Conservation (phyloP, 1,140 invertebrate species). For the Apocrypta bakeri region DNA sequence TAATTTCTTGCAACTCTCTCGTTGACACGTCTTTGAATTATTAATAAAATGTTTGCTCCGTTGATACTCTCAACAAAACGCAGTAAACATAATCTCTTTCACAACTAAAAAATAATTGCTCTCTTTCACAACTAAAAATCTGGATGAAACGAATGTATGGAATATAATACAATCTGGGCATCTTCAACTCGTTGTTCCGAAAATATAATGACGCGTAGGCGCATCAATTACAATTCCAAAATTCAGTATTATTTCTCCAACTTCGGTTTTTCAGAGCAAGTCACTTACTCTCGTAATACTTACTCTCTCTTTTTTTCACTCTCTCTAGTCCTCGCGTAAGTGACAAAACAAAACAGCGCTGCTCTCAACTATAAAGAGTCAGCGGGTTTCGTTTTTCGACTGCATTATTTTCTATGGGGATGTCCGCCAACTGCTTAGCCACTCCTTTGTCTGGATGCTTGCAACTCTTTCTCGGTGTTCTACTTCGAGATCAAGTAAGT, state of each 20-base stretch:
- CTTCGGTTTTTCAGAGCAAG: background rate
- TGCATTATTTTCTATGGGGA: too few species aligned
- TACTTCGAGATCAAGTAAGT: background rate
- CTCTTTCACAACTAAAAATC: background rate
- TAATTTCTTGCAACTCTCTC: too few species aligned
- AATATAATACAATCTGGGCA: background rate
- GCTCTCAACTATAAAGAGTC: too few species aligned
- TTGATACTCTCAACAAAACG: too few species aligned
- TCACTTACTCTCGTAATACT: background rate
- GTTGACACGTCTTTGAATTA: too few species aligned
- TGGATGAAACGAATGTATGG: background rate
- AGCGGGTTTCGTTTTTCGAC: too few species aligned
- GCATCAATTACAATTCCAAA: background rate
- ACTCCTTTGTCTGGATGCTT: too few species aligned
- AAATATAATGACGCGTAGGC: background rate
- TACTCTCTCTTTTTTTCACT: too few species aligned
- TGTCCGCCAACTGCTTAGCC: too few species aligned
- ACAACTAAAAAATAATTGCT: background rate
- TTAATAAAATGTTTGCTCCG: too few species aligned
- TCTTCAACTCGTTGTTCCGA: background rate
- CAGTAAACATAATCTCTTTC: too few species aligned
- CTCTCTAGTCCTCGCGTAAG: background rate
- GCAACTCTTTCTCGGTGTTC: background rate
- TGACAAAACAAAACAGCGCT: background rate
- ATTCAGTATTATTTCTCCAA: background rate